Evolutionary conservation across 2,113 vertebrate genomes (phyloP).

Genomic region (Sinocyclocheilus grahami): DNA sequence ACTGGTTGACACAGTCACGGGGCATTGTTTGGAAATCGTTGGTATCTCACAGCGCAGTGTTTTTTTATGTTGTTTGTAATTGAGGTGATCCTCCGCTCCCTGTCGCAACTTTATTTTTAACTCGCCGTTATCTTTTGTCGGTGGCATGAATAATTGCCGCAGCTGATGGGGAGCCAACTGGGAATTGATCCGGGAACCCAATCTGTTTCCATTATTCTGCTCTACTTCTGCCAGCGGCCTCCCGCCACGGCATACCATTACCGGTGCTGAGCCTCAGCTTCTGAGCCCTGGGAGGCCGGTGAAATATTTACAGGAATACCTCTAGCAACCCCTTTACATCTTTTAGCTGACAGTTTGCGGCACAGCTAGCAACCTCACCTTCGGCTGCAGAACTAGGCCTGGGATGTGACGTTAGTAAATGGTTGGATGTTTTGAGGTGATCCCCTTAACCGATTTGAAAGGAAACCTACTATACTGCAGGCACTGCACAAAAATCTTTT

Average conservation of each 20-base stretch:
- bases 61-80: constrained; percentile 57
- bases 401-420: constrained; percentile 1
- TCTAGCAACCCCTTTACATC: constrained; percentile 1
- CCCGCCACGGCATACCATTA: constrained; percentile 22
- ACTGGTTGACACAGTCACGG: not conserved
- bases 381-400: not conserved
- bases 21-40: not conserved
- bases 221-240: constrained; percentile 56
- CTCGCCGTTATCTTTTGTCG: constrained; percentile 52
- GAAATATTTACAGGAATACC: constrained; percentile 45
- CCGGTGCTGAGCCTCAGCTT: constrained; percentile 22
- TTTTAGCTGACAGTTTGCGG: not conserved
- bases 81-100: constrained; percentile 43
- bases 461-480: not conserved
- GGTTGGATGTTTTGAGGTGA: not conserved
- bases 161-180: constrained; percentile 63
- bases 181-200: constrained; percentile 65
- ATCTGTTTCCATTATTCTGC: constrained; percentile 64
- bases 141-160: constrained; percentile 65
- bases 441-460: not conserved
- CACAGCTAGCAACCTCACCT: not conserved
- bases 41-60: constrained; percentile 3
- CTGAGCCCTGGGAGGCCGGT: constrained; percentile 17
- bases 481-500: not conserved
- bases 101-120: constrained; percentile 44